phyloP scores from a whole-genome alignment of 2,113 vertebrate genomes.

The Pomatostomus ruficeps region DNA sequence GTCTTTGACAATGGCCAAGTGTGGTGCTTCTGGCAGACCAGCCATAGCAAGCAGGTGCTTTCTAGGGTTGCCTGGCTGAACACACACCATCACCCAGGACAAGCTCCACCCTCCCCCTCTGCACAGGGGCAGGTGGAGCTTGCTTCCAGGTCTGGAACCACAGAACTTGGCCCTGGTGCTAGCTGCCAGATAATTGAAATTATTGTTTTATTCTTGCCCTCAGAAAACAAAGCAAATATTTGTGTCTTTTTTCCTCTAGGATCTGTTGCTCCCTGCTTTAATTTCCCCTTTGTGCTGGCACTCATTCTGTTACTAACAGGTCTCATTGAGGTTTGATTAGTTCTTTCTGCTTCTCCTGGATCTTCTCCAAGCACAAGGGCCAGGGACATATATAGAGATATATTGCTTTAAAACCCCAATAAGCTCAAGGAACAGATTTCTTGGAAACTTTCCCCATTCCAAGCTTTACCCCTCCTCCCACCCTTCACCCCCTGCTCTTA shows the following conservation, averaged over 20 bases:
- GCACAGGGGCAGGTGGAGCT: background rate
- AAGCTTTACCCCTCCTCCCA: background rate
- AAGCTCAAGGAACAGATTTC: slow-evolving; percentile 23
- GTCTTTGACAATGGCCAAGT: background rate
- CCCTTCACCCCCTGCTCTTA: slow-evolving; percentile 23
- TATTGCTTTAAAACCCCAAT: slow-evolving; percentile 46
- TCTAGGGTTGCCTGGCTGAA: background rate
- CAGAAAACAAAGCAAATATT: background rate
- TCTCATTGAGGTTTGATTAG: slow-evolving; percentile 45
- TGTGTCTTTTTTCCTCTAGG: background rate
- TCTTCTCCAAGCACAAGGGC: slow-evolving; percentile 39
- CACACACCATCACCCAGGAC: background rate
- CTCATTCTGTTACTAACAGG: slow-evolving; percentile 26
- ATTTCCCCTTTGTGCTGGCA: slow-evolving; percentile 27
- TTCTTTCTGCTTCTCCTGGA: slow-evolving; percentile 59
- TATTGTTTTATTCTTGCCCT: background rate
- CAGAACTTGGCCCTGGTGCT: background rate
- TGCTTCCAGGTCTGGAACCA: background rate
- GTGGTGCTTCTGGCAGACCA: background rate
- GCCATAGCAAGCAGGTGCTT: background rate
- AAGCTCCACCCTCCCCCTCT: background rate
- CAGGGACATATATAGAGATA: slow-evolving; percentile 57
- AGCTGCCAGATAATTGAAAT: background rate
- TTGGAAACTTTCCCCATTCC: slow-evolving; percentile 48
- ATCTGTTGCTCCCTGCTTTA: background rate